A percentile compares a stretch with the other conserved stretches of the same genome.
Evolutionary conservation across 2,888 invertebrate genomes (phyloP).

Genomic region (Pristionchus arcanus): DNA sequence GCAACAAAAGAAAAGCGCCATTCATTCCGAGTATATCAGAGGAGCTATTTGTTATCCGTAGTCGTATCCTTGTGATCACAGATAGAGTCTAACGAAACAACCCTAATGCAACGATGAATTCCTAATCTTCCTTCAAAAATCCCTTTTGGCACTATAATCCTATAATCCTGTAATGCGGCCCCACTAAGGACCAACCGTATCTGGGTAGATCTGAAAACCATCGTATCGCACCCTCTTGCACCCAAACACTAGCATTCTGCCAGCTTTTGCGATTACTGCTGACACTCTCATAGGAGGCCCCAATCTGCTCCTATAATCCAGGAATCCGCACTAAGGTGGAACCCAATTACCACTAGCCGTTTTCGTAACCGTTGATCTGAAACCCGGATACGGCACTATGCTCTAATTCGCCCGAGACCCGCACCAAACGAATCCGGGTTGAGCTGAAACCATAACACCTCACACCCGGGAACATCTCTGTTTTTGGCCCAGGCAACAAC

Average conservation of each 20-base stretch:
- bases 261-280: too few relatives aligned
- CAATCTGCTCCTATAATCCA: not conserved
- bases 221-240: not conserved
- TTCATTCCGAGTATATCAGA: not conserved
- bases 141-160: not conserved
- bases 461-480: too few relatives aligned
- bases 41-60: too few relatives aligned
- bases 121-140: not conserved
- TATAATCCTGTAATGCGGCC: not conserved
- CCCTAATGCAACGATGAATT: too few relatives aligned
- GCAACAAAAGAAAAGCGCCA: not conserved
- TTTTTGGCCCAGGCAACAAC: too few relatives aligned
- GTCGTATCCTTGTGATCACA: too few relatives aligned
- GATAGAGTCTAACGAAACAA: too few relatives aligned
- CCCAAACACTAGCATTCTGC: too few relatives aligned
- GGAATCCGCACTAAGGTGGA: not conserved
- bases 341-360: not conserved
- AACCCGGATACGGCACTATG: not conserved
- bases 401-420: too few relatives aligned
- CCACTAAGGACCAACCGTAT: not conserved
- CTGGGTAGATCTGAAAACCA: not conserved
- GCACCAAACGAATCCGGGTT: too few relatives aligned
- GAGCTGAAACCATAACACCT: too few relatives aligned
- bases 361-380: not conserved
- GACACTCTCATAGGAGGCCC: too few relatives aligned